Percentiles rank a stretch among this genome's conserved stretches.
Evolutionary conservation across 2,888 invertebrate species (phyloP).

Genomic region (Reticulitermes lucifugus): DNA sequence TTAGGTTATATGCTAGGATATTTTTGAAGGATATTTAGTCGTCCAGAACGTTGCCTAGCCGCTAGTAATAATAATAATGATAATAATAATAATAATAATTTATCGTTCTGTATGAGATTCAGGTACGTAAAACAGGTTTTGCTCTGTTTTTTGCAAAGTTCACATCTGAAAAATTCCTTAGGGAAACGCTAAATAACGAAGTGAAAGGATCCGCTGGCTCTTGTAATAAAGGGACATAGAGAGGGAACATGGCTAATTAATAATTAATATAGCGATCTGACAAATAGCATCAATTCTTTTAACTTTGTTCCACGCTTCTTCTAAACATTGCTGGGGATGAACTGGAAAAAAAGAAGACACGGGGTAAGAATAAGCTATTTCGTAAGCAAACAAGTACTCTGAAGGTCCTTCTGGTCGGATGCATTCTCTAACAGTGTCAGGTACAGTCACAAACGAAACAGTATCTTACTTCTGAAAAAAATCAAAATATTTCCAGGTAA

Average conservation of each 20-base stretch:
- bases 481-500: too few species aligned
- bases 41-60: too few species aligned
- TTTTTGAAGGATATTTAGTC: too few species aligned
- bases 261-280: constrained; percentile 49
- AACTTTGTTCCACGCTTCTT: not conserved
- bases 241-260: constrained; percentile 43
- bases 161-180: not conserved
- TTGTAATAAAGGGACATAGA: not conserved
- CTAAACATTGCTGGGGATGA: not conserved
- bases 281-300: constrained; percentile 48
- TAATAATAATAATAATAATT: too few species aligned
- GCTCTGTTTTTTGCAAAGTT: not conserved
- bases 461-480: too few species aligned
- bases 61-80: too few species aligned
- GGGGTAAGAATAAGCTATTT: not conserved
- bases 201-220: not conserved
- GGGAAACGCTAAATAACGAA: not conserved
- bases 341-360: not conserved
- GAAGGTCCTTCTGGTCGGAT: not conserved
- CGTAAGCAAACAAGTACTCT: constrained; percentile 10
- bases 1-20: too few species aligned
- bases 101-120: not conserved
- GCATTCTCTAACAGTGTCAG: not conserved
- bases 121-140: not conserved
- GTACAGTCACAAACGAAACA: not conserved